Evolutionary conservation across 2,888 invertebrate genomes (phyloP).

Genomic region (Crematogaster levior): DNA sequence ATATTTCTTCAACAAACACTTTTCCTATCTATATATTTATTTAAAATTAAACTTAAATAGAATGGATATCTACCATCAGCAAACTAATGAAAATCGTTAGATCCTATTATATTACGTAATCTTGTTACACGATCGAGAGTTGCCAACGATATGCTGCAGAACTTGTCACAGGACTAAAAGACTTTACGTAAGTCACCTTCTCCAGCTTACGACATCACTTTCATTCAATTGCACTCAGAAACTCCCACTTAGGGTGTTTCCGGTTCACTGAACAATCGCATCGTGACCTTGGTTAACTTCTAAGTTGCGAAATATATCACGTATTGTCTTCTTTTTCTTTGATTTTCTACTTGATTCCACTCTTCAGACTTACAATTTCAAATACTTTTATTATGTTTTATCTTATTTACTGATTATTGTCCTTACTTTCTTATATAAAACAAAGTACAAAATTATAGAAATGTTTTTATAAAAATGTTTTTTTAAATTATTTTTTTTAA

Average conservation of each 20-base stretch:
- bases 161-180: not conserved
- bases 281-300: slow-evolving; percentile 6
- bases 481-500: too few species aligned
- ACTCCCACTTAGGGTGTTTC: not conserved
- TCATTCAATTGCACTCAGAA: slow-evolving; percentile 27
- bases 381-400: not conserved
- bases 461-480: not conserved
- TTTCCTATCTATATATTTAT: not conserved
- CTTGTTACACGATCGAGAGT: not conserved
- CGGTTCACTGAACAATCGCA: slow-evolving; percentile 18
- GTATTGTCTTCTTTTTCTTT: not conserved
- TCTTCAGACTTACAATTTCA: not conserved
- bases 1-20: not conserved
- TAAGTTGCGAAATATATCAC: not conserved
- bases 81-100: not conserved
- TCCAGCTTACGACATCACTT: slow-evolving; percentile 25
- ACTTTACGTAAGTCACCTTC: slow-evolving; percentile 22
- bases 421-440: not conserved
- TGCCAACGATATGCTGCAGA: not conserved
- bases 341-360: not conserved
- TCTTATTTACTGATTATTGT: not conserved
- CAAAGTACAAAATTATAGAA: not conserved
- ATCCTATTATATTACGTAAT: not conserved
- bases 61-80: not conserved
- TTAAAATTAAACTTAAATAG: not conserved